Percentiles rank a stretch among this genome's conserved stretches.
phyloP scores from a whole-genome alignment of 1,140 invertebrate species.

The Megathymus violae region DNA sequence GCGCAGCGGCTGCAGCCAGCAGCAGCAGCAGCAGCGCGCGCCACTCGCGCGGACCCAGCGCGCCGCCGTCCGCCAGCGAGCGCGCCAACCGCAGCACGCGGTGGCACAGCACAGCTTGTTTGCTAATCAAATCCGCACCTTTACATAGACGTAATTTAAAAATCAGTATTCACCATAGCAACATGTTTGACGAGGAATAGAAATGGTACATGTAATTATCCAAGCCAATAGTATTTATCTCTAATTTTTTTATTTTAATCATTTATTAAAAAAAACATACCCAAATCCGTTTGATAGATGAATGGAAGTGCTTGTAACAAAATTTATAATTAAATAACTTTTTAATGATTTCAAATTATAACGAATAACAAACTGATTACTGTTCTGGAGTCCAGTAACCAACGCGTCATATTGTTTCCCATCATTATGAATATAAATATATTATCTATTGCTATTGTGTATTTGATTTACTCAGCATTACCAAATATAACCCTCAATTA shows the following conservation, averaged over 20 bases:
- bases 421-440: no score
- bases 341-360: no score
- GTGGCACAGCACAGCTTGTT: constrained; percentile 97
- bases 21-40: constrained; percentile 94
- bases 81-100: constrained; percentile 95
- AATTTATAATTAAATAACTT: no score
- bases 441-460: no score
- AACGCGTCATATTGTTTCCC: no score
- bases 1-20: constrained; percentile 95
- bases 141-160: no score
- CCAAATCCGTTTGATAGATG: constrained; percentile 93
- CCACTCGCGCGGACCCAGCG: constrained; percentile 95
- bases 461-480: no score
- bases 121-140: constrained; percentile 95
- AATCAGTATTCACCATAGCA: neutral
- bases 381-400: no score
- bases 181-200: neutral
- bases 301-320: constrained; percentile 92
- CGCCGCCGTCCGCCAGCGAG: constrained; percentile 92
- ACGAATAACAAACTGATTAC: no score
- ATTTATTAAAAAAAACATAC: constrained; percentile 83
- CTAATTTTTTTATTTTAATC: no score
- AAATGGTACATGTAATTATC: neutral
- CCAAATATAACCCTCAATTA: no score
- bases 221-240: no score